phyloP scores from a whole-genome alignment of 2,113 vertebrate species.

The Pelecanus crispus region DNA sequence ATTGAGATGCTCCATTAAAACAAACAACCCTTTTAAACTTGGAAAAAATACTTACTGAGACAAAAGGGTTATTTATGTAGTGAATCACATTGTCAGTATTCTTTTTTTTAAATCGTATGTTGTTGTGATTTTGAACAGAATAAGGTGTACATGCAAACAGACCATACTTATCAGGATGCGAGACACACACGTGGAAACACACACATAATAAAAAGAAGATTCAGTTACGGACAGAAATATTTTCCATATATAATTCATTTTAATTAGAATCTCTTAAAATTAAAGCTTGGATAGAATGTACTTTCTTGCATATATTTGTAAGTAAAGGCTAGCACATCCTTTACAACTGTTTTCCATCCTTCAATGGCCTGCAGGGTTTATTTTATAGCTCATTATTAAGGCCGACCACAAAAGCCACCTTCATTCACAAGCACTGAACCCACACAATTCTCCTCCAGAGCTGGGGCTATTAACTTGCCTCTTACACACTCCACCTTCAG shows the following conservation, averaged over 20 bases:
- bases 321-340: not conserved
- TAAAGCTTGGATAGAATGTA: not conserved
- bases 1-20: not conserved
- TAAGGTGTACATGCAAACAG: not conserved
- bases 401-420: rapidly evolving
- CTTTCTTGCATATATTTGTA: not conserved
- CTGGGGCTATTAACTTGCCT: not conserved
- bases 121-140: not conserved
- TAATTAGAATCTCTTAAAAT: not conserved
- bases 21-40: not conserved
- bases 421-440: not conserved
- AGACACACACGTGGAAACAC: not conserved
- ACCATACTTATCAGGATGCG: not conserved
- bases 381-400: not conserved
- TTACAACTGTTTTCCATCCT: not conserved
- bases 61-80: not conserved
- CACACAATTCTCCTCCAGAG: not conserved
- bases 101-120: not conserved
- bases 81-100: not conserved
- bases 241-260: not conserved
- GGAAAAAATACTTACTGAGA: not conserved
- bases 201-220: not conserved
- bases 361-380: not conserved
- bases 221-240: not conserved
- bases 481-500: not conserved